Base-by-base conservation (phyloP, 2,113 vertebrate genomes). In the Donacobius atricapilla region DNA sequence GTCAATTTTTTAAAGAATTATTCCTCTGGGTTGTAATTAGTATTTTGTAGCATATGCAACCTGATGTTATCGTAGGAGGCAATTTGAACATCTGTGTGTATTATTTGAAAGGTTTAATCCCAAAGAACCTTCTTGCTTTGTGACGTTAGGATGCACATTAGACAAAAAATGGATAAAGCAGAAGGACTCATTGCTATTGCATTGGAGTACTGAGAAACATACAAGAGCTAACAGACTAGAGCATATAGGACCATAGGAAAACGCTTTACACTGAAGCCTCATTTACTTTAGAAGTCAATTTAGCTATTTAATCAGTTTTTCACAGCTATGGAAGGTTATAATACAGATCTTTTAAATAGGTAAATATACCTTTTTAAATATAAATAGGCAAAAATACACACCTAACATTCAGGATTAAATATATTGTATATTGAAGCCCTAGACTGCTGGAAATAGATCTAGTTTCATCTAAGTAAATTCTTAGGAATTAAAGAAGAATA, bases 1-100 rank as follows among this genome's bases (percentile, higher is more conserved):
- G 97, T 98, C 97, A 98, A 95, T 96, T 98, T 98, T 98, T 98
- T 97, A 96, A 97, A 96, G 96, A 98, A 97, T 95, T 84, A 92
- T 97, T 97, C 94, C 97, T 96, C 78, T 96, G 89, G 97, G 96
- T 94, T 97, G 90, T 97, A 98, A 98, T 98, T 98, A 98, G 97
- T 97, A 93, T 97, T 97, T 96, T 89, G 92, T 94, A 97, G 82
- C 87, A 96, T 96, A 95, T 94, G 91, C 93, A 96, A 97, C 97
- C 89, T 97, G 97, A 97, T 96, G 44, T 90, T 93, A 93, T 92
- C 94, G 90, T 95, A 96, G 95, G 83, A 94, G 78, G 95, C 95
- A 97, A 93, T 96, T 96, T 94, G 90, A 96, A 94, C 86, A 94
- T 92, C 84, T 93, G 58, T 85, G 61, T 72, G 60, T 65, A 79